Evolutionary conservation across 2,113 vertebrate species (phyloP).

Genomic region (Pantherophis guttatus): DNA sequence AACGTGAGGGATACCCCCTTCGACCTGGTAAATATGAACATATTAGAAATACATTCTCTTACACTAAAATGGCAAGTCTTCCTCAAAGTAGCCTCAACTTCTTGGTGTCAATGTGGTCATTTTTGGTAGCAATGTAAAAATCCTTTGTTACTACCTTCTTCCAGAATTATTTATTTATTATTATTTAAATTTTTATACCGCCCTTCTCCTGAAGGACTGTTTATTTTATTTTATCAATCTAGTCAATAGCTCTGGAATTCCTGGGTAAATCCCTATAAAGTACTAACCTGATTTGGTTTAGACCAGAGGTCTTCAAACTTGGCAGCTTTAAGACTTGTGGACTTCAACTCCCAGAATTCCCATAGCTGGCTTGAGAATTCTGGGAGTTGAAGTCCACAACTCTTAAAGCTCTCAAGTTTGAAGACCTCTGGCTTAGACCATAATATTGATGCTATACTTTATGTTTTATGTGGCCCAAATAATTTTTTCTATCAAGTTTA

Average conservation of each 20-base stretch:
- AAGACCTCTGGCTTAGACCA: background rate
- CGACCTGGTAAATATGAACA: slow-evolving; percentile 79
- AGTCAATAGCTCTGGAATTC: background rate
- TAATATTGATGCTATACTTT: background rate
- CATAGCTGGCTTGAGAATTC: too few species aligned
- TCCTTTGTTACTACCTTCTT: background rate
- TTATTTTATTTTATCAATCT: background rate
- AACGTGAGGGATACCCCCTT: slow-evolving; percentile 94
- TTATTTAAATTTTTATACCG: too few species aligned
- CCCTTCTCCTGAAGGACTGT: too few species aligned
- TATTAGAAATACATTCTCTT: background rate
- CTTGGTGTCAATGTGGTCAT: background rate
- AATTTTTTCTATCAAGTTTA: background rate
- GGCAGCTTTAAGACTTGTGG: too few species aligned
- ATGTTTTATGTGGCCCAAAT: background rate
- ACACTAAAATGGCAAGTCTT: background rate
- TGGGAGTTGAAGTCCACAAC: too few species aligned
- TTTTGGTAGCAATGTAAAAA: background rate
- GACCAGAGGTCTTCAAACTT: background rate
- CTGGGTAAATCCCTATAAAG: background rate
- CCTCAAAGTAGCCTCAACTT: background rate
- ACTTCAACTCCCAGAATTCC: too few species aligned
- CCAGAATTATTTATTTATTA: background rate
- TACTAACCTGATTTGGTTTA: background rate
- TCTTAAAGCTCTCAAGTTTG: too few species aligned